Percentiles rank a stretch among this genome's conserved stretches.
Evolutionary conservation across 2,888 invertebrate genomes (phyloP).

Genomic region (Tetragnatha montana): DNA sequence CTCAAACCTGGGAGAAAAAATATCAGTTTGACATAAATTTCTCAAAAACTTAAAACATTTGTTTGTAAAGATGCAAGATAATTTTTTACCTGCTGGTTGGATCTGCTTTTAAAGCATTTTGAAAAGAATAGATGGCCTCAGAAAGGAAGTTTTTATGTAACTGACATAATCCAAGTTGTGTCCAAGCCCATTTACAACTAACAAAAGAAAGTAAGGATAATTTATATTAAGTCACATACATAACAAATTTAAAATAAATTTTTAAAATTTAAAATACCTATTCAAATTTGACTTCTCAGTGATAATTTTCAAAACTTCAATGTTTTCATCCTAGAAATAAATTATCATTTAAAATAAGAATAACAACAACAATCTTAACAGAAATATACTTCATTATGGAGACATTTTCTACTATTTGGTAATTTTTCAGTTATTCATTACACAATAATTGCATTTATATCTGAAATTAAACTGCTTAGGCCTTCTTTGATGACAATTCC

Average conservation of each 20-base stretch:
- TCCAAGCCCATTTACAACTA: constrained; percentile 85
- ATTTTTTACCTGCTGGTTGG: constrained; percentile 80
- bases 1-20: not conserved
- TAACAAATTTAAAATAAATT: not conserved
- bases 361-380: too few species aligned
- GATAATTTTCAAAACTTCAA: constrained; percentile 53
- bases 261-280: constrained; percentile 36
- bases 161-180: constrained; percentile 89
- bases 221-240: not conserved
- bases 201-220: not conserved
- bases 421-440: too few species aligned
- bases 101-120: constrained; percentile 79
- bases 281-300: constrained; percentile 50
- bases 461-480: too few species aligned
- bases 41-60: too few species aligned
- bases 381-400: too few species aligned
- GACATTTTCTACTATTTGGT: too few species aligned
- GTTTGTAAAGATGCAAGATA: not conserved
- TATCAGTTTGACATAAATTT: too few species aligned
- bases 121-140: constrained; percentile 85
- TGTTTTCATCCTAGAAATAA: constrained; percentile 57
- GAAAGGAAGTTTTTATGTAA: constrained; percentile 84
- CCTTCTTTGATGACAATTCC: too few species aligned
- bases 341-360: not conserved
- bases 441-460: too few species aligned